Base-by-base conservation (phyloP, 2,113 vertebrate genomes). In the Rhabdornis inornatus region DNA sequence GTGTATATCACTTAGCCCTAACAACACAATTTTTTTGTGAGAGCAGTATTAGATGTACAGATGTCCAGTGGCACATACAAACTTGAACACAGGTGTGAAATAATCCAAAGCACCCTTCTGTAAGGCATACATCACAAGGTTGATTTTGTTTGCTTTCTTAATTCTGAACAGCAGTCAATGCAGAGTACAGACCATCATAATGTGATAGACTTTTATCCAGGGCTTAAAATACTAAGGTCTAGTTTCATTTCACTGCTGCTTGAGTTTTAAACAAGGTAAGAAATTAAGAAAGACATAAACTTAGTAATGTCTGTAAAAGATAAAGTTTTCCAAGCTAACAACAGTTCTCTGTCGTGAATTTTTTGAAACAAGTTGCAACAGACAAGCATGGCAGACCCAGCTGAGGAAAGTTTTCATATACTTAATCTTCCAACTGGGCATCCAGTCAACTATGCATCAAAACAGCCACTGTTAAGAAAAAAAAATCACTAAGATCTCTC, bases 391-490 rank as follows among this genome's bases (percentile, higher is more conserved):
- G 49, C 89, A 96, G 86, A 68, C 83, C 20, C 7, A 76, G 61
- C 79, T 97, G 83, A 95, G 89, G 94, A 97, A 93, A 97, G 63
- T 93, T 97, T 97, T 98, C 92, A 95, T 92, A 97, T 44, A 64
- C 57, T 95, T 97, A 97, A 98, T 97, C 95, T 96, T 94, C 90
- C 84, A 95, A 80, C 84, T 96, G 96, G 97, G 97, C 97, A 96
- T 84, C 57, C 91, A 96, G 92, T 98, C 98, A 98, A 98, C 95
- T 97, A 97, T 97, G 93, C 84, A 97, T 97, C 96, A 97, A 97
- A 97, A 97, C 86, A 81, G 83, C 55, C 87, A 96, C 90, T 92
- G n/a, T 72, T 52, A 76, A 65, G 45, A 53, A 95, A 95, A 96
- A 96, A 95, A 96, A 95, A 81, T 85, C 94, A 96, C 92, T 88